Percentiles rank a stretch among this genome's conserved stretches.
Conservation (phyloP, 2,797 vertebrate genomes). For the Acipenser ruthenus region DNA sequence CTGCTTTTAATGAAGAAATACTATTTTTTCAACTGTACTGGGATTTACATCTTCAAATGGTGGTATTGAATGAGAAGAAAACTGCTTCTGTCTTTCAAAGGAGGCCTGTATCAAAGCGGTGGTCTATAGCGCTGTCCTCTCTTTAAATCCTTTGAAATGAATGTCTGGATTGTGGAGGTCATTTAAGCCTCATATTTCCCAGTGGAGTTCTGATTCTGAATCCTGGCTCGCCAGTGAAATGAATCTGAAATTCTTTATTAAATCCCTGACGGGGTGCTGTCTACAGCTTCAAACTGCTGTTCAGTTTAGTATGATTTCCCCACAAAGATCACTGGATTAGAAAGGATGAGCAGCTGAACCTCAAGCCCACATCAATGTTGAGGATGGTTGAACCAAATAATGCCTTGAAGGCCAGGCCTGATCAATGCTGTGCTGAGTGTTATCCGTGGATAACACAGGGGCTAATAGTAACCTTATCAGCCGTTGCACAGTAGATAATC, state of each 20-base stretch:
- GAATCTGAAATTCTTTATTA: not conserved
- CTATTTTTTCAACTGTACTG: no score
- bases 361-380: not conserved
- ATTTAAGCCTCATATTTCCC: slow-evolving; percentile 3
- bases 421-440: no score
- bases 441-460: no score
- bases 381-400: no score
- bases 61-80: no score
- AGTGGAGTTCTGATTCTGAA: not conserved
- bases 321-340: not conserved
- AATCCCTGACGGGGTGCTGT: not conserved
- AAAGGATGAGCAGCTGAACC: not conserved
- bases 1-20: no score
- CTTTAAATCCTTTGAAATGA: not conserved
- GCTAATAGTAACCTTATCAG: no score
- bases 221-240: not conserved
- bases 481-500: no score
- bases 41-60: no score
- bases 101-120: no score
- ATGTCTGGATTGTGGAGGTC: not conserved
- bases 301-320: not conserved
- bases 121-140: not conserved
- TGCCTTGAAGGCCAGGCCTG: no score
- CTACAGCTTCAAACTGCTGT: not conserved
- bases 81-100: no score